A percentile compares a stretch with the other conserved stretches of the same genome.
phyloP scores from a whole-genome alignment of 2,113 vertebrate genomes.

The Pipra filicauda region DNA sequence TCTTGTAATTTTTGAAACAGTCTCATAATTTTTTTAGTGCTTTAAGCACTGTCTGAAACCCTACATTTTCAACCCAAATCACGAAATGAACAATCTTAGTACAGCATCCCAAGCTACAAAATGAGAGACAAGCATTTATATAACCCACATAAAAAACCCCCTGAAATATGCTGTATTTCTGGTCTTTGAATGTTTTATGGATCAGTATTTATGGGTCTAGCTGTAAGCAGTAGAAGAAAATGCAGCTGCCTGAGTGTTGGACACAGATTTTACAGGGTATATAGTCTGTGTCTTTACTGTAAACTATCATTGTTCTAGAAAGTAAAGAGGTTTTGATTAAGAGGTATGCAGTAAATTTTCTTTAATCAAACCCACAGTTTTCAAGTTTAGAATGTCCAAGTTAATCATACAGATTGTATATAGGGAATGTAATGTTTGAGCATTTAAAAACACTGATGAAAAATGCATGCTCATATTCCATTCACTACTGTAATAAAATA shows the following conservation, averaged over 20 bases:
- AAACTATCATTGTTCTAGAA: background rate
- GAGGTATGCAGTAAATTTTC: background rate
- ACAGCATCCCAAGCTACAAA: background rate
- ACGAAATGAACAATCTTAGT: background rate
- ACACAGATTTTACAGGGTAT: background rate
- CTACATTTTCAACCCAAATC: background rate
- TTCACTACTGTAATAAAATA: background rate
- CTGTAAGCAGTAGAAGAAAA: background rate
- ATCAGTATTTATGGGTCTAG: background rate
- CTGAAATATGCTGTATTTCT: background rate
- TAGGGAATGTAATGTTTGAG: background rate
- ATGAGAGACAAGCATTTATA: background rate
- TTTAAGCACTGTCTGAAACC: background rate
- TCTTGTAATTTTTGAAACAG: background rate
- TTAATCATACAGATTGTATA: background rate
- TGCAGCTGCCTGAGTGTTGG: background rate
- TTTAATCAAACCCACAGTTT: background rate
- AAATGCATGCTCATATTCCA: background rate
- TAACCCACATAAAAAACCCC: background rate
- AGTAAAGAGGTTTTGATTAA: background rate
- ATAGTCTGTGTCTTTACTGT: background rate
- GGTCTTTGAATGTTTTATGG: background rate
- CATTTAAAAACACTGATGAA: background rate
- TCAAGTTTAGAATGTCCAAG: background rate
- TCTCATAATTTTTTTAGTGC: background rate